These are phyloP conservation scores for Drosophila mayaguana DNA, from an alignment of 2,888 invertebrate genomes.

Conservation along the genomic window DNA sequence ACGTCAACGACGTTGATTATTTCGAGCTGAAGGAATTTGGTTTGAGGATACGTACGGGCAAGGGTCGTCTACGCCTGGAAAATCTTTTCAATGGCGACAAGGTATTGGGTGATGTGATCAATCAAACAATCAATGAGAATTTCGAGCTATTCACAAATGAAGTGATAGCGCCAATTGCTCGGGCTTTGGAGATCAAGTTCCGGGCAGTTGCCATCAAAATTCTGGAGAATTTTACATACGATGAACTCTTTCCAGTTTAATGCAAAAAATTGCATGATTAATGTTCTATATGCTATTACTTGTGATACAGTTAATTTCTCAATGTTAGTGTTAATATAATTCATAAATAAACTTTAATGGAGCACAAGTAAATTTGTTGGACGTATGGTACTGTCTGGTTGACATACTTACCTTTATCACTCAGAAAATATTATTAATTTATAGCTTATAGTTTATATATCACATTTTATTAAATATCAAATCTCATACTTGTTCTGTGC, in stretches of 20 bases:
- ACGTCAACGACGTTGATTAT: constrained; percentile 86
- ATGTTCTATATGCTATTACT: constrained; percentile 41
- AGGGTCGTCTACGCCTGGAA: constrained; percentile 89
- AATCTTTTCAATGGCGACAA: constrained; percentile 91
- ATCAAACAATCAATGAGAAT: constrained; percentile 87
- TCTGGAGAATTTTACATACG: constrained; percentile 87
- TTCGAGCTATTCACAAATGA: constrained; percentile 90
- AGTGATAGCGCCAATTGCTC: constrained; percentile 90
- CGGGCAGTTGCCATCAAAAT: constrained; percentile 87
- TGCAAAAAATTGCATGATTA: constrained; percentile 16
- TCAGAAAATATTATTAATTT: background rate
- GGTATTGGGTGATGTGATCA: constrained; percentile 90
- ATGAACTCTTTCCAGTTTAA: constrained; percentile 86
- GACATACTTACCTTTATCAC: background rate
- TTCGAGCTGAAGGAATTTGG: constrained; percentile 88
- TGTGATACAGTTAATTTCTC: constrained; percentile 69
- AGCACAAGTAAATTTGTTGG: constrained; percentile 15
- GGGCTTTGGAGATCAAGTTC: constrained; percentile 87
- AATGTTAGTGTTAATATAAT: constrained; percentile 59
- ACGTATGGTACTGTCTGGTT: background rate
- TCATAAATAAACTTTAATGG: constrained; percentile 51
- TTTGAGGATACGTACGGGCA: constrained; percentile 89
- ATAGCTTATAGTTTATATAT: no score
- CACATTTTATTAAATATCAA: background rate
- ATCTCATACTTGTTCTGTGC: background rate